These are phyloP conservation scores for Enhydra lutris DNA, from an alignment of 2,113 vertebrate species.

Conservation along the genomic window DNA sequence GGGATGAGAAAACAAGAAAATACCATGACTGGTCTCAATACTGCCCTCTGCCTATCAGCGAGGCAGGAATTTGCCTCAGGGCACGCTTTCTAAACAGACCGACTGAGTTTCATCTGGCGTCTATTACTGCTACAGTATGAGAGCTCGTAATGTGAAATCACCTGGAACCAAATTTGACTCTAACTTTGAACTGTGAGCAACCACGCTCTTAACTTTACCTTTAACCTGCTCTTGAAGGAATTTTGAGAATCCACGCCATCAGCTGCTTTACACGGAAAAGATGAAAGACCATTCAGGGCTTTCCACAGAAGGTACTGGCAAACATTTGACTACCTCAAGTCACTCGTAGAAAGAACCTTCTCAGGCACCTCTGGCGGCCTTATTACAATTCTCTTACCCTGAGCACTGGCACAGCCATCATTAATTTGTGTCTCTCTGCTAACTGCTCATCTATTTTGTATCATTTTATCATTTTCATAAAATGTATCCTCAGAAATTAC, in stretches of 20 bases:
- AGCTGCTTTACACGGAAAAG: not conserved
- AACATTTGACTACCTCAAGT: not conserved
- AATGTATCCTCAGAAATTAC: not conserved
- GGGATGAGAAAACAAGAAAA: constrained; percentile 38
- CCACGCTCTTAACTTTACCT: not conserved
- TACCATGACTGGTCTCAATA: not conserved
- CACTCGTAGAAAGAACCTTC: not conserved
- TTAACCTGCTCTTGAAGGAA: not conserved
- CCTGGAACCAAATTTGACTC: not conserved
- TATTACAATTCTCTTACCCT: not conserved
- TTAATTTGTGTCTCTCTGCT: not conserved
- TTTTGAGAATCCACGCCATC: not conserved
- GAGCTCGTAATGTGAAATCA: not conserved
- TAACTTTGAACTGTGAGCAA: not conserved
- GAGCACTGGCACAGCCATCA: not conserved
- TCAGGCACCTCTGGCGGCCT: not conserved
- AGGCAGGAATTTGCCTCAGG: constrained; percentile 10
- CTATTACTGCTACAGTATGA: constrained; percentile 16
- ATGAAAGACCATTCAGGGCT: not conserved
- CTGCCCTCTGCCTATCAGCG: constrained; percentile 43
- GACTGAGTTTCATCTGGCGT: constrained; percentile 22
- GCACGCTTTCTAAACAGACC: not conserved
- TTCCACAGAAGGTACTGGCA: not conserved
- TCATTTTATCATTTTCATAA: not conserved
- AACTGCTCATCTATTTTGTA: not conserved